Conservation (phyloP, 2,113 vertebrate species). For the Halcyon senegalensis region DNA sequence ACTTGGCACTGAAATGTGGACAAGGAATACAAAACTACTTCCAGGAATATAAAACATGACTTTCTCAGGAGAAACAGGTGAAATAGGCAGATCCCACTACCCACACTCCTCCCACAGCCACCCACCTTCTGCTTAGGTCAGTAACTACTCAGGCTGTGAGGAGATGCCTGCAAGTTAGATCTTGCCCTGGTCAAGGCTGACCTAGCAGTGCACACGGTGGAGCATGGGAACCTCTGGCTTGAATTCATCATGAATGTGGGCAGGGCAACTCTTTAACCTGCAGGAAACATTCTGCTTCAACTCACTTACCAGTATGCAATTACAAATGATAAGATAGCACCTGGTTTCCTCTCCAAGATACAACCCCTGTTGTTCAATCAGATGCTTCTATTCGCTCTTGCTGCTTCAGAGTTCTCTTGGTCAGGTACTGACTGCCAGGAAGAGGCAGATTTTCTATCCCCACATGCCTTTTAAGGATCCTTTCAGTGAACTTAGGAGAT, state of each 20-base stretch:
- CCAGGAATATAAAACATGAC: background rate
- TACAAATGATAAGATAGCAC: background rate
- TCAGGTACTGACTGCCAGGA: background rate
- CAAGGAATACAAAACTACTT: background rate
- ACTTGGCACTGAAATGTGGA: rapidly evolving
- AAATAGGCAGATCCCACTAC: background rate
- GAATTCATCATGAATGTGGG: background rate
- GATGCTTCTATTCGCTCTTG: background rate
- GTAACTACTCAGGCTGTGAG: background rate
- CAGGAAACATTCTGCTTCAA: background rate
- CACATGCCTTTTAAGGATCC: background rate
- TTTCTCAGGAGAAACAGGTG: background rate
- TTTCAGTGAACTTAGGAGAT: background rate
- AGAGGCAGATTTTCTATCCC: background rate
- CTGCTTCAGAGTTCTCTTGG: background rate
- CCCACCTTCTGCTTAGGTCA: background rate
- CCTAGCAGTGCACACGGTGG: rapidly evolving
- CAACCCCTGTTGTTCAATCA: background rate
- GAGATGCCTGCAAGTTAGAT: background rate
- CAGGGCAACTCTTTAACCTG: background rate
- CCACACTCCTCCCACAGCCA: background rate
- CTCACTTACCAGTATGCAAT: background rate
- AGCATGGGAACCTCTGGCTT: background rate
- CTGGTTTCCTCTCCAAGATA: background rate
- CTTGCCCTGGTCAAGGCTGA: background rate